Percentiles rank a stretch among this genome's conserved stretches.
Conservation (phyloP, 2,797 vertebrate species). For the Coregonus ussuriensis region DNA sequence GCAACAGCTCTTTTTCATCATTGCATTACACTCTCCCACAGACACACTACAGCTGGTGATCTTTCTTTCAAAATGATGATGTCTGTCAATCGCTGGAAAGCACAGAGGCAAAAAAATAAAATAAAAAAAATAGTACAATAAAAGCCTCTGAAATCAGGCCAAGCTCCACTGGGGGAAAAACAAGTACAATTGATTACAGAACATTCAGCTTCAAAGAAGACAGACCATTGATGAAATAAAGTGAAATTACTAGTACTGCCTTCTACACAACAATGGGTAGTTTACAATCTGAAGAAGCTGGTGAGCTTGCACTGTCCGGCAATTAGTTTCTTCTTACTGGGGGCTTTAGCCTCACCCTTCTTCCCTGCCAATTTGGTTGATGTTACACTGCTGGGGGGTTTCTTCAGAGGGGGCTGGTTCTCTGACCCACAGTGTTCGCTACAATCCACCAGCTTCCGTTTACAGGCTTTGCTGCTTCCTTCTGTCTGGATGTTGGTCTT, state of each 20-base stretch:
- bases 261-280: not conserved
- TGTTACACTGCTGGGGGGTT: conserved; percentile 61
- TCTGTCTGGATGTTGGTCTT: conserved; percentile 66
- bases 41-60: not conserved
- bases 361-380: conserved; percentile 57
- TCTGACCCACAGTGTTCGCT: conserved; percentile 71
- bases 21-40: not conserved
- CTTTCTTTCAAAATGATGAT: not conserved
- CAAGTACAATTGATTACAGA: conserved; percentile 2
- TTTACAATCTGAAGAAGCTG: conserved; percentile 85
- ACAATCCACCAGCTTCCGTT: conserved; percentile 83
- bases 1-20: conserved; percentile 13
- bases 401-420: conserved; percentile 79
- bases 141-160: conserved; percentile 6
- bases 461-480: conserved; percentile 68
- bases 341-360: conserved; percentile 63
- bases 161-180: not conserved
- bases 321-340: conserved; percentile 81
- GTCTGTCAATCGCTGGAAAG: not conserved
- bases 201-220: not conserved
- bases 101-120: not conserved
- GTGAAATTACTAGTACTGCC: not conserved
- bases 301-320: conserved; percentile 89
- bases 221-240: not conserved
- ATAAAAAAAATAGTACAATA: not conserved